These are phyloP conservation scores for Leucosticte australis DNA, from an alignment of 2,113 vertebrate genomes.

Conservation along the genomic window DNA sequence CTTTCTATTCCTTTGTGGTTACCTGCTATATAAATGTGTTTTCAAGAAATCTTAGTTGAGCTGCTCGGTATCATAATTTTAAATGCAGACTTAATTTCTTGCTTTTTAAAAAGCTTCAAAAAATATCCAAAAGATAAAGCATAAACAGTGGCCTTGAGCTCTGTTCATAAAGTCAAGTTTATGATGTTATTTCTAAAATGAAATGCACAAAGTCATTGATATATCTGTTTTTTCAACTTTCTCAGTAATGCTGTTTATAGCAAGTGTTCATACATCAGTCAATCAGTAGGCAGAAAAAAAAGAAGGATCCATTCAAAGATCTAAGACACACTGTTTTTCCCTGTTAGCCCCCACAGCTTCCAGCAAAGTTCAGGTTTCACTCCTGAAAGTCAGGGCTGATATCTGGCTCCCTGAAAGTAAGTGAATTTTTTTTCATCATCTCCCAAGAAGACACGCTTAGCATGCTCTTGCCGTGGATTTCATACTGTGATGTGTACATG, in stretches of 20 bases:
- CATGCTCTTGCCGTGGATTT: not conserved
- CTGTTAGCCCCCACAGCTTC: not conserved
- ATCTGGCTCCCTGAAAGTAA: not conserved
- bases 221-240: not conserved
- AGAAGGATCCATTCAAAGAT: not conserved
- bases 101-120: constrained; percentile 15
- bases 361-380: not conserved
- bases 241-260: not conserved
- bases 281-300: not conserved
- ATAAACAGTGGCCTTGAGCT: constrained; percentile 46
- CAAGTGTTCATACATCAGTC: not conserved
- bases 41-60: not conserved
- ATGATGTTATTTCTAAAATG: not conserved
- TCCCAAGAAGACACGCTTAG: not conserved
- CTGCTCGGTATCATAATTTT: not conserved
- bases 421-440: not conserved
- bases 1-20: not conserved
- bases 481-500: not conserved
- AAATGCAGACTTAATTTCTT: not conserved
- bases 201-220: constrained; percentile 1
- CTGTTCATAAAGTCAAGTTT: constrained; percentile 14
- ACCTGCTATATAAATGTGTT: not conserved
- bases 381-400: not conserved
- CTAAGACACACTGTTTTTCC: not conserved
- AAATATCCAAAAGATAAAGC: constrained; percentile 33